Base-by-base conservation (phyloP, 1,140 invertebrate genomes). In the Drosophila setifemur region DNA sequence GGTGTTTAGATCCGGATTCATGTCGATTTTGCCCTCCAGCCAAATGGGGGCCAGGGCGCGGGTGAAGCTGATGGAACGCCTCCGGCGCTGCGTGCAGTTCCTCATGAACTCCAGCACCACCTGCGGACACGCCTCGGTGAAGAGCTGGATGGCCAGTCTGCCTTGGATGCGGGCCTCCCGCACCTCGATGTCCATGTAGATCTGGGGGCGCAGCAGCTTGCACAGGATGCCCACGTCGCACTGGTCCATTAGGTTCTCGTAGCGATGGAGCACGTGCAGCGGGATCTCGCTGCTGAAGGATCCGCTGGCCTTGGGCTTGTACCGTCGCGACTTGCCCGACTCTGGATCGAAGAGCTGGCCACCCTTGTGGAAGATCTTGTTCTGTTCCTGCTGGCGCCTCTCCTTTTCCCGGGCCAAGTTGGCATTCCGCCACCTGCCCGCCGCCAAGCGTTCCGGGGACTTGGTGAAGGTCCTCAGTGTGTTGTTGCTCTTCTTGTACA, bases 61-160 rank as follows among this genome's bases (percentile, higher is more conserved):
- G 9, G 64, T 61, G 25, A 87, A 83, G 7, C 8, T 4, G 3
- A 88, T 72, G 23, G 40, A 19, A 0, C 26, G 31, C 4, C 4
- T 26, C 4, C 29, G 39, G 6, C 21, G 64, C 0, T 57, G 42
- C 1, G 68, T 76, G 40, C 86, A 88, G 37, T 77, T 26, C 12
- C 86, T 67, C 68, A 88, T 81, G 23, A 88, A 89, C 16, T 86
- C 69, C 3, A 88, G 48, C 1, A 88, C 86, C 4, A 89, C 61
- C 18, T 89, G 49, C 0, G 86, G 86, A 43, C 86, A 88, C 18
- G 86, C 86, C 44, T 88, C 86, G 4, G 86, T 88, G 43, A 89
- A 88, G 3, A 88, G 63, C 48, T 88, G 86, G 21, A 88, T 78
- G 19, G 8, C 6, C 1, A 88, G 66, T 1, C 86, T 73, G 0